phyloP scores from a whole-genome alignment of 2,888 invertebrate species.

The Andrena praecox region DNA sequence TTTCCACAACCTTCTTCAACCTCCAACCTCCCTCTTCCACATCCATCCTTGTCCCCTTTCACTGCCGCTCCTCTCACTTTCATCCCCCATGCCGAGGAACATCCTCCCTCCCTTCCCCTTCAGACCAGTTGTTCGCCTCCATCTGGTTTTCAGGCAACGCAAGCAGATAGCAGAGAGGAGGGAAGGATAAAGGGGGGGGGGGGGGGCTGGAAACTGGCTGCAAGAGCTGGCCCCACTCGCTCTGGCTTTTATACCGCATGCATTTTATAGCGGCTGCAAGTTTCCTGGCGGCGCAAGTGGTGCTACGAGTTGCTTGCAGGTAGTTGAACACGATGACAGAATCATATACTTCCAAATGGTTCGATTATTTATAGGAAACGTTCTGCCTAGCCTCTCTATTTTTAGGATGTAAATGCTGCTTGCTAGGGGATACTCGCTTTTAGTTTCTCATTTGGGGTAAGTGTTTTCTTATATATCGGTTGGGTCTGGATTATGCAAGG shows the following conservation, averaged over 20 bases:
- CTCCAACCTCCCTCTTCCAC: neutral
- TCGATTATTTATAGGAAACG: constrained; percentile 31
- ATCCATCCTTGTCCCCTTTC: neutral
- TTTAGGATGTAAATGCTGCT: constrained; percentile 1
- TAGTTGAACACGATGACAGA: constrained; percentile 18
- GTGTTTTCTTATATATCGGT: neutral
- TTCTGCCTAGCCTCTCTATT: constrained; percentile 8
- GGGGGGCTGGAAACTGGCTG: constrained; percentile 12
- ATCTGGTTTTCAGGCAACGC: neutral
- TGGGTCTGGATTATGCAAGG: neutral
- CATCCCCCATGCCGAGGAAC: neutral
- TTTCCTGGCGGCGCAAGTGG: constrained; percentile 14
- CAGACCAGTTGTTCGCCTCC: neutral
- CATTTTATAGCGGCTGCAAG: constrained; percentile 66
- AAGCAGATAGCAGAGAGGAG: neutral
- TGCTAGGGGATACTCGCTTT: neutral
- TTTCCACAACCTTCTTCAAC: too few relatives aligned
- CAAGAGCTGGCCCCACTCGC: constrained; percentile 17
- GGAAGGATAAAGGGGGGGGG: constrained; percentile 11
- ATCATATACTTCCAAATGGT: constrained; percentile 22
- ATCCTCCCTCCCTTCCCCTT: neutral
- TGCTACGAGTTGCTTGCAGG: neutral
- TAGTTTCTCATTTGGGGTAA: neutral
- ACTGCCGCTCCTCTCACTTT: too few relatives aligned
- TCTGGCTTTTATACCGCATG: constrained; percentile 66